Evolutionary conservation across 2,888 invertebrate genomes (phyloP).

Genomic region (Mythimna ferrago): DNA sequence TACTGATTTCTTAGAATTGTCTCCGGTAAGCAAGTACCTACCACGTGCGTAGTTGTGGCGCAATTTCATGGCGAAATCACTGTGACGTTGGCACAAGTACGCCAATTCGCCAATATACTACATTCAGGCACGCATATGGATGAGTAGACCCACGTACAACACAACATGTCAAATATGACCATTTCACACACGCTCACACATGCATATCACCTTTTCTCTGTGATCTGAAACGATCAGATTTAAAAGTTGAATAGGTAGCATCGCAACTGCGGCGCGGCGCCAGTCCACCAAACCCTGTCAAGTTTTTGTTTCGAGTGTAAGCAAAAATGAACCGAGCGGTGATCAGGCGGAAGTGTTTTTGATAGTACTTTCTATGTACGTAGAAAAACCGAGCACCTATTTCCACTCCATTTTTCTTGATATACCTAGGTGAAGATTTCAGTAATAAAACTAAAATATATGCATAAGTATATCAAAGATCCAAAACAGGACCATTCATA

Average conservation of each 20-base stretch:
- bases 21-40: slow-evolving; percentile 73
- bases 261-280: no score
- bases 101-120: slow-evolving; percentile 41
- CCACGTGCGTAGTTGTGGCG: slow-evolving; percentile 73
- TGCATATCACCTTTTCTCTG: slow-evolving; percentile 13
- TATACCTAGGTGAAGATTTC: neutral
- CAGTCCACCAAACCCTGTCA: no score
- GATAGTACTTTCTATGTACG: no score
- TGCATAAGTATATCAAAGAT: neutral
- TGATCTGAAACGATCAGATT: slow-evolving; percentile 4
- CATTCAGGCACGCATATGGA: slow-evolving; percentile 38
- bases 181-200: slow-evolving; percentile 15
- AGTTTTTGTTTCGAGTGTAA: no score
- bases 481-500: neutral
- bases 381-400: no score
- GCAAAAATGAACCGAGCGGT: no score
- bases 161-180: slow-evolving; percentile 10
- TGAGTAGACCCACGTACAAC: slow-evolving; percentile 15
- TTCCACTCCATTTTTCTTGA: no score
- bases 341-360: no score
- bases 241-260: slow-evolving; percentile 5
- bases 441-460: neutral
- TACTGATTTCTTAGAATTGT: slow-evolving; percentile 77
- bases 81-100: slow-evolving; percentile 68
- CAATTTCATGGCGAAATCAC: slow-evolving; percentile 73